These are phyloP conservation scores for Sweltsa coloradensis DNA, from an alignment of 1,140 invertebrate genomes.

Conservation along the genomic window DNA sequence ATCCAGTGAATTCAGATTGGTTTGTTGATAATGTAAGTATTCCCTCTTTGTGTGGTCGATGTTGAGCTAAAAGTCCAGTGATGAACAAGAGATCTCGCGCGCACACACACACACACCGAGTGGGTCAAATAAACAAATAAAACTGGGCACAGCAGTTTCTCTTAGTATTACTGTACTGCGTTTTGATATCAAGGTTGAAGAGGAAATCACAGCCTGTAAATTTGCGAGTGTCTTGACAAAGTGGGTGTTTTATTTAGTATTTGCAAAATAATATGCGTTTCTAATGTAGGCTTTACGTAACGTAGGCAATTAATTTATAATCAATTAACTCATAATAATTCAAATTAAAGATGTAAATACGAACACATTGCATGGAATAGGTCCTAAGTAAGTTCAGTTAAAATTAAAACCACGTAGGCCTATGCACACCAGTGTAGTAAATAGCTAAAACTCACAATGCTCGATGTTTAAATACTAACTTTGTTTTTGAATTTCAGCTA, in stretches of 20 bases:
- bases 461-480: background rate
- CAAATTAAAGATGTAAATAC: too few species aligned
- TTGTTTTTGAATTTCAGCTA: slow-evolving; percentile 36
- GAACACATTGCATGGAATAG: background rate
- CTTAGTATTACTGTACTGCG: background rate
- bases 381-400: background rate
- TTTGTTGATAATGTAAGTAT: slow-evolving; percentile 36
- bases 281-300: too few species aligned
- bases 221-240: too few species aligned
- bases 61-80: background rate
- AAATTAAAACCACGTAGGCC: background rate
- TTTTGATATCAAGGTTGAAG: background rate
- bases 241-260: too few species aligned
- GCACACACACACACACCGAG: too few species aligned
- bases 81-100: too few species aligned
- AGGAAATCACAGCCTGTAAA: background rate
- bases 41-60: background rate
- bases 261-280: too few species aligned
- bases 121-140: too few species aligned
- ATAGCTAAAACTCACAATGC: background rate
- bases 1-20: slow-evolving; percentile 29
- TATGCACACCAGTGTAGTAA: background rate
- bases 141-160: too few species aligned
- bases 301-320: background rate
- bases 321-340: background rate